Conservation (phyloP, 2,113 vertebrate genomes). For the Genyomyrus donnyi region DNA sequence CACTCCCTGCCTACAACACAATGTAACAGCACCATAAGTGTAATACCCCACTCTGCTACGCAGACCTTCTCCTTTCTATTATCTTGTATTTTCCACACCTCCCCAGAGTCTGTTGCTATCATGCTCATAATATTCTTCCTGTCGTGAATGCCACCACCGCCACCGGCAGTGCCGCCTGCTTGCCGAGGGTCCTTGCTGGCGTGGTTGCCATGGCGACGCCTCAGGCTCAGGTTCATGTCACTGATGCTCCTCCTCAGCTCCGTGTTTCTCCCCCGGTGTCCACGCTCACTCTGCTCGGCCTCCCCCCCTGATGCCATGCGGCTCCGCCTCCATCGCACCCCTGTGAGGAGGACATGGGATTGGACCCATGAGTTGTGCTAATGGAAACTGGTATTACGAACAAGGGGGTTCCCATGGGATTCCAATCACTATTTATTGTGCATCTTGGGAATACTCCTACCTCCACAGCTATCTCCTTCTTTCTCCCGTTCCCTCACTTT, state of each 20-base stretch:
- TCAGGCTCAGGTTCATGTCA: constrained; percentile 80
- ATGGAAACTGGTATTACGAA: neutral
- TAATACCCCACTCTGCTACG: neutral
- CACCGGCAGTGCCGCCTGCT: constrained; percentile 34
- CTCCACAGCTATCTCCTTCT: constrained; percentile 58
- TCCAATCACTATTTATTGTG: neutral
- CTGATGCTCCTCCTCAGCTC: constrained; percentile 85
- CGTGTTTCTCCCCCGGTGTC: constrained; percentile 64
- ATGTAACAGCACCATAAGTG: neutral
- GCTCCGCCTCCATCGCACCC: constrained; percentile 67
- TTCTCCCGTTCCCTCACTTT: constrained; percentile 57
- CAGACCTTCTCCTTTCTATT: neutral
- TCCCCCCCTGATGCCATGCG: constrained; percentile 72
- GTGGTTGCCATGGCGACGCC: constrained; percentile 68
- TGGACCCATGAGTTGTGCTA: neutral
- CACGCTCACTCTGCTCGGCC: constrained; percentile 53
- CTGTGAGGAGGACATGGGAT: constrained; percentile 42
- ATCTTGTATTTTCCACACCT: constrained; percentile 39
- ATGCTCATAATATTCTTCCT: constrained; percentile 81
- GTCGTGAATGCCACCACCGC: constrained; percentile 51
- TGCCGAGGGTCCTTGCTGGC: constrained; percentile 41
- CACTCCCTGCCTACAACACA: constrained; percentile 43
- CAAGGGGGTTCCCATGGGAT: neutral
- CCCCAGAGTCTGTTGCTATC: constrained; percentile 57
- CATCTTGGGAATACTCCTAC: constrained; percentile 30